phyloP scores from a whole-genome alignment of 2,888 invertebrate species.

The Entomobrya proxima region DNA sequence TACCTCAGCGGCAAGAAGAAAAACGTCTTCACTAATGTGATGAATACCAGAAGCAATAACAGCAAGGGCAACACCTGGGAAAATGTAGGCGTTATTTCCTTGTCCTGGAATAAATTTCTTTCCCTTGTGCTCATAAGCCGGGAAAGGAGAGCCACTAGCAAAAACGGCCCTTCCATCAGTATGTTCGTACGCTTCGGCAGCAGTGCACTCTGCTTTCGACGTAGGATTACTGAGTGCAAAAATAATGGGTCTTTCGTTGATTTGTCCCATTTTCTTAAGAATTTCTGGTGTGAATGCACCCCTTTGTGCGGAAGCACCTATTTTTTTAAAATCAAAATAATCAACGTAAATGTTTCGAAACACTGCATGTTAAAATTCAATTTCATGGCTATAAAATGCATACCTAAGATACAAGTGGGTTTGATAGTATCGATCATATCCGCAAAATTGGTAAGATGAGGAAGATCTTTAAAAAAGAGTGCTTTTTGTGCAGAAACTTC shows the following conservation, averaged over 20 bases:
- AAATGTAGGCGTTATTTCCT: constrained; percentile 98
- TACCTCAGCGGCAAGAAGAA: constrained; percentile 88
- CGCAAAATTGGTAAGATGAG: constrained; percentile 86
- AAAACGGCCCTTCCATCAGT: constrained; percentile 92
- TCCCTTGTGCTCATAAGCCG: constrained; percentile 87
- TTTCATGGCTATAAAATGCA: too few relatives aligned
- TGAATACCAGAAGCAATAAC: constrained; percentile 91
- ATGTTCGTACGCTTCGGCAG: constrained; percentile 92
- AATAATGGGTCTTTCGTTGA: constrained; percentile 92
- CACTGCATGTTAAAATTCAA: too few relatives aligned
- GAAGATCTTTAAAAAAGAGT: constrained; percentile 87
- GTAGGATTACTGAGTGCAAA: constrained; percentile 99
- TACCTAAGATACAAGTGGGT: constrained; percentile 92
- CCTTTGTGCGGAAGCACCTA: constrained; percentile 95
- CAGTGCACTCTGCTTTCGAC: constrained; percentile 98
- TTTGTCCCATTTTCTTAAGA: constrained; percentile 84
- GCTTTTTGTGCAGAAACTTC: constrained; percentile 87
- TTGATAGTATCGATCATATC: constrained; percentile 89
- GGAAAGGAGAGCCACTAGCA: constrained; percentile 97
- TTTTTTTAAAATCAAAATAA: too few relatives aligned
- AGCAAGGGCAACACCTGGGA: constrained; percentile 96
- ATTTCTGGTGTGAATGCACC: constrained; percentile 92
- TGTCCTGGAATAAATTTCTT: constrained; percentile 94
- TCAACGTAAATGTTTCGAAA: too few relatives aligned
- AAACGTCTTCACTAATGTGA: constrained; percentile 95